A percentile compares a stretch with the other conserved stretches of the same genome.
Conservation (phyloP, 1,140 invertebrate species). For the Atta texana region DNA sequence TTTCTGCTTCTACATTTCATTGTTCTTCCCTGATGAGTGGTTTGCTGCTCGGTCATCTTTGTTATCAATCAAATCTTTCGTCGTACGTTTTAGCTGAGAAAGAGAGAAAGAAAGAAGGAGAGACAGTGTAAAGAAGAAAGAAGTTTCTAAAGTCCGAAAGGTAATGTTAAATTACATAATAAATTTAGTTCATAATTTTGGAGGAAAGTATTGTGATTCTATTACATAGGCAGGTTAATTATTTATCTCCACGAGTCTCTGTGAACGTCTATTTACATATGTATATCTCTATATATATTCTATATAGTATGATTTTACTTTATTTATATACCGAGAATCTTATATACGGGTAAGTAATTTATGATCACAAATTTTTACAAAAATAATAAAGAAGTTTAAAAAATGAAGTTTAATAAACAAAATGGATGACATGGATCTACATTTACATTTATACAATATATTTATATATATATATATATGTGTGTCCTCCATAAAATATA, state of each 20-base stretch:
- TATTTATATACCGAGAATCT: conserved; percentile 46
- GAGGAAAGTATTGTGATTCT: conserved; percentile 78
- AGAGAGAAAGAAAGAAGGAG: conserved; percentile 69
- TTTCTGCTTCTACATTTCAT: conserved; percentile 80
- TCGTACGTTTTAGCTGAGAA: conserved; percentile 79
- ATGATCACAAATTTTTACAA: conserved; percentile 41
- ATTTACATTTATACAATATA: conserved; percentile 42
- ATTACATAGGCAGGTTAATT: conserved; percentile 68
- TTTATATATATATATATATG: neutral
- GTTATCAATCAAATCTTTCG: conserved; percentile 78
- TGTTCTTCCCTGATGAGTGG: conserved; percentile 75
- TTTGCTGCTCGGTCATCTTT: conserved; percentile 79
- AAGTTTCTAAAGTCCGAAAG: conserved; percentile 77
- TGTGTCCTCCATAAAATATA: conserved; percentile 35
- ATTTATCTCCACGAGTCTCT: conserved; percentile 34
- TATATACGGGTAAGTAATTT: conserved; percentile 74
- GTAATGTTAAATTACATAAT: conserved; percentile 82
- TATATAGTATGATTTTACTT: conserved; percentile 53
- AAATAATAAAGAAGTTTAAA: conserved; percentile 67
- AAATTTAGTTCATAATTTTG: conserved; percentile 80
- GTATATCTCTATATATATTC: conserved; percentile 42
- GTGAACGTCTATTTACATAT: conserved; percentile 54
- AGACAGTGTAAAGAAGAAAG: conserved; percentile 74
- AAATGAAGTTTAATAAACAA: conserved; percentile 21
- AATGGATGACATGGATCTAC: conserved; percentile 58